Base-by-base conservation (phyloP, 2,797 vertebrate species). In the Mallotus villosus region DNA sequence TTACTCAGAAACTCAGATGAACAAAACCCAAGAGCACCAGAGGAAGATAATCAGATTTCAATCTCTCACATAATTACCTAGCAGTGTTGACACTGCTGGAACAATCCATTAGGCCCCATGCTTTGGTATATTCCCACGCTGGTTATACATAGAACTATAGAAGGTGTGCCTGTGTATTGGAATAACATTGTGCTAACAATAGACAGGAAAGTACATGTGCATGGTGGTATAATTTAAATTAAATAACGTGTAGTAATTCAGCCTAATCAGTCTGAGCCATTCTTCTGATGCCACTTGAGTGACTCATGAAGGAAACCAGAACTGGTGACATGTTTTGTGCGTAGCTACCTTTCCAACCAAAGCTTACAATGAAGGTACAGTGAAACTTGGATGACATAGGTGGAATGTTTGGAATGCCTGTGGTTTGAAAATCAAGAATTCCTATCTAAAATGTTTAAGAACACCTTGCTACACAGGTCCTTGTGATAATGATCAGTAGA, bases 361-460 rank as follows among this genome's bases (percentile, higher is more conserved):
- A 0, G 14, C 46, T 70, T 74, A 65, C 68, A 73, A 63, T 74
- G 75, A 74, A 81, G 11, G 1, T 72, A 70, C 55, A 74, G 63
- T 65, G 71, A 77, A 79, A 75, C 66, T 62, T 41, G 51, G 65
- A 82, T 70, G 81, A 86, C 78, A 34, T 68, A 41, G 24, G 75
- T 71, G 12, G 41, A 46, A 46, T 46, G 41, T 21, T 69, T 68
- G 68, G 79, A 83, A 89, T 88, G 79, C 62, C 57, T 65, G 21
- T 75, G 71, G 80, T 75, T 70, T 75, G 63, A 75, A 80, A 71
- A 86, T 85, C 84, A 81, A 69, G 74, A 85, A 89, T 89, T 87
- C 68, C 75, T 55, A 84, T 86, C 81, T 85, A 34, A 67, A 69
- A 74, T 6, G 49, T 68, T 81, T 69, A 29, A 14, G 71, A 72